phyloP scores from a whole-genome alignment of 2,113 vertebrate species.

The Lasiurus borealis region DNA sequence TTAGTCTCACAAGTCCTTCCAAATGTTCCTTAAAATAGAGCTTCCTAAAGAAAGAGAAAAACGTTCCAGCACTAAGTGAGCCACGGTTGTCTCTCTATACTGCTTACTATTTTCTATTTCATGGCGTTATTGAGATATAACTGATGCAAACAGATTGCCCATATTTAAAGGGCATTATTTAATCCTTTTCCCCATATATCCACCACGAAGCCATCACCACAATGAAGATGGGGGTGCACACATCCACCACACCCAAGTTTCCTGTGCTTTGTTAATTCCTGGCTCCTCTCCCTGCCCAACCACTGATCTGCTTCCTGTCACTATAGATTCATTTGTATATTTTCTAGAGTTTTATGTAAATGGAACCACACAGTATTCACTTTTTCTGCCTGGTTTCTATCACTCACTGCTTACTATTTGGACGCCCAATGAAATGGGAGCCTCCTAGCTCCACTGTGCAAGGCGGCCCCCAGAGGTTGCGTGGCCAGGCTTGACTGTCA shows the following conservation, averaged over 20 bases:
- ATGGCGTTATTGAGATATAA: neutral
- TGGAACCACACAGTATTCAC: neutral
- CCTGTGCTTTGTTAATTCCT: neutral
- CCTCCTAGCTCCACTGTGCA: neutral
- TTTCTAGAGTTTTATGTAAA: conserved; percentile 44
- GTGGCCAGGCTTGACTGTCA: conserved; percentile 1
- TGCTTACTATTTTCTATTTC: neutral
- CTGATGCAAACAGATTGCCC: neutral
- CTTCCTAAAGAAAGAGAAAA: neutral
- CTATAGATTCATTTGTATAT: neutral
- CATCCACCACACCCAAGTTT: no score
- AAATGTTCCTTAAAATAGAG: neutral
- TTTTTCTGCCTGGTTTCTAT: conserved; percentile 18
- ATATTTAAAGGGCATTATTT: neutral
- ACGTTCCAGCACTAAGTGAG: neutral
- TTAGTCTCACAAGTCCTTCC: neutral
- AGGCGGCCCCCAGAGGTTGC: neutral
- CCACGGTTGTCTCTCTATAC: neutral
- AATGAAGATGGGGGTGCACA: neutral
- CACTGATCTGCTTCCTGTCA: conserved; percentile 22
- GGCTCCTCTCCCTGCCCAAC: neutral
- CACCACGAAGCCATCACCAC: neutral
- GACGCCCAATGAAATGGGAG: conserved; percentile 64
- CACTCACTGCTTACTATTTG: neutral
- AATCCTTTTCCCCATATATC: neutral